Evolutionary conservation across 2,113 vertebrate genomes (phyloP), one percentile per base, ranked within the genome.

Genomic region (Chelonoidis abingdonii): DNA sequence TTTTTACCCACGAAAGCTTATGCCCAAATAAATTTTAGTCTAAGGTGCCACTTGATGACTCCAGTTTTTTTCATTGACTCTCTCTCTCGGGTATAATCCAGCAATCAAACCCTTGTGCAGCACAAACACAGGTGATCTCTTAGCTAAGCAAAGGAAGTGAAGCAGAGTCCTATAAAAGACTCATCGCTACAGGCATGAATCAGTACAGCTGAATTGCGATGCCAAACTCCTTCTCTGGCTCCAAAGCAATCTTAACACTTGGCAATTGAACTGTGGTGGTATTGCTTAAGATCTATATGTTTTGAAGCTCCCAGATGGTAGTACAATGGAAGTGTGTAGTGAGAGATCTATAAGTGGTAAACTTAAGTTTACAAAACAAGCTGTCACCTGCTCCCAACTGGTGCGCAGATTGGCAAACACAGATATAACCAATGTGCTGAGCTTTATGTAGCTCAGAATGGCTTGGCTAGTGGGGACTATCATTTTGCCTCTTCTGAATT

Each of bases 21-120:
- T 50, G 50, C 13, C 50, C 50, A 16, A 50, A 16, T 50, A 50
- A 14, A 50, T 50, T 13, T 50, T 50, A 50, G 50, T 50, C 50
- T 50, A 50, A 50, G 50, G 50, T 50, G 50, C 50, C 50, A 16
- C 50, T 13, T 50, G 41, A 41, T 41, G 41, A 41, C 41, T 41
- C 41, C 50, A 16, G 14, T 5, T 5, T 2, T 0, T 6, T 52
- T 44, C 24, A 27, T 19, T 50, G 1, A 0, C n/a, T 1, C 5
- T 1, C 19, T 8, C 29, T 84, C 41, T 22, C n/a, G n/a, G 21
- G 2, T 0, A 27, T 16, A 3, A 25, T 76, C 35, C 35, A 72
- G 16, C 65, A 10, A n/a, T 21, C 38, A 76, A 78, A 22, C 38
- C 75, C 12, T 24, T 5, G 6, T 29, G 41, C 75, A 47, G 75